A percentile compares a stretch with the other conserved stretches of the same genome.
Evolutionary conservation across 2,888 invertebrate species (phyloP).

Genomic region (Crocallis elinguaria): DNA sequence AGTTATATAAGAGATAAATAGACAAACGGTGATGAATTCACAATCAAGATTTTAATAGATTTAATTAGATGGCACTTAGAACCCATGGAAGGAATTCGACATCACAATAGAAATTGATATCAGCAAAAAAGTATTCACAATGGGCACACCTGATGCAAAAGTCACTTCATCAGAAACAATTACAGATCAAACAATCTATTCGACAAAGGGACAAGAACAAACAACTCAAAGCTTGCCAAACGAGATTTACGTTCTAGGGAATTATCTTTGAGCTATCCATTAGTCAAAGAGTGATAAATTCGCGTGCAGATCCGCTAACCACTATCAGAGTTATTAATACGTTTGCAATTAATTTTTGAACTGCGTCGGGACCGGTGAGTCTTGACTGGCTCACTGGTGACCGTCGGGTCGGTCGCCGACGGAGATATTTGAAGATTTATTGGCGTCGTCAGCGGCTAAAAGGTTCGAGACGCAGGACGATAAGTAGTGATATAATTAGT

Average conservation of each 20-base stretch:
- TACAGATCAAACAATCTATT: slow-evolving; percentile 1
- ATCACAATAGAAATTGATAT: background rate
- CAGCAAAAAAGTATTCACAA: background rate
- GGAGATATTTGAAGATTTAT: slow-evolving; percentile 78
- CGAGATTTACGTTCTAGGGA: slow-evolving; percentile 13
- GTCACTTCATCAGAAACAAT: slow-evolving; percentile 11
- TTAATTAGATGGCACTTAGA: background rate
- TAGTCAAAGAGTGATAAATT: slow-evolving; percentile 34
- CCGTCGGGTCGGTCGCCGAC: slow-evolving; percentile 42
- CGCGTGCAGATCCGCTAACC: slow-evolving; percentile 40
- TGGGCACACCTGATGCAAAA: background rate
- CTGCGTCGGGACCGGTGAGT: slow-evolving; percentile 20
- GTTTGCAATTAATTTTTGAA: slow-evolving; percentile 68
- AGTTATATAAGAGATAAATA: background rate
- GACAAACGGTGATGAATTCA: background rate
- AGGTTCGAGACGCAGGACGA: slow-evolving; percentile 71
- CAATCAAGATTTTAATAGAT: background rate
- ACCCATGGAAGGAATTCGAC: background rate
- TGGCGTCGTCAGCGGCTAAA: slow-evolving; percentile 72
- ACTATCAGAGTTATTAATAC: slow-evolving; percentile 61
- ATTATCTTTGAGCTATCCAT: slow-evolving; percentile 40
- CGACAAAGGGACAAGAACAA: slow-evolving; percentile 4
- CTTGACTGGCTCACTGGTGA: slow-evolving; percentile 46
- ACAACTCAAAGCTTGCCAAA: slow-evolving; percentile 1
- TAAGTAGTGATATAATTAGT: slow-evolving; percentile 77